Evolutionary conservation across 1,140 invertebrate genomes (phyloP), one percentile per base, ranked within the genome.

Genomic region (Drosophila persimilis): DNA sequence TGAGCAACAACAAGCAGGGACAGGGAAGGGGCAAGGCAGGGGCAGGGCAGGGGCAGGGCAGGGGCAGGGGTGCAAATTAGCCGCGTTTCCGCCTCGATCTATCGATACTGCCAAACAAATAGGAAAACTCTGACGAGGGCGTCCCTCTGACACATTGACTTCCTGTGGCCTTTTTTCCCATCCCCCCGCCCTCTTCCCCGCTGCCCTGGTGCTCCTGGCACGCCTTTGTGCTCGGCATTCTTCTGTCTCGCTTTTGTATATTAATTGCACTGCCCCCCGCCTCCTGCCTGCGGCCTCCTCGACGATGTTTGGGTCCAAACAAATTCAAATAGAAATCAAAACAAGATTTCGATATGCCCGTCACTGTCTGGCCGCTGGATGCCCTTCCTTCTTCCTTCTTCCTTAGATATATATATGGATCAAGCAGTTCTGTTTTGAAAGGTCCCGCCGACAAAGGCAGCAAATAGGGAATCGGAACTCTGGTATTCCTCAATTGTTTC

Each of bases 281-380:
- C 39, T 44, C 63, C 47, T 41, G 22, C 20, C 20, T 2, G 20
- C 20, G 2, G 20, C 20, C 35, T 29, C 35, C 73, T 44, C 65
- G 60, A 62, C 44, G 29, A 64, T 73, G 61, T 71, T 66, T 66
- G 61, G 51, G 46, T 57, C 48, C 57, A 65, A 86, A 81, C 75
- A 88, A 71, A 70, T 83, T 76, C 71, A 57, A 83, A 73, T 66
- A 39, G 74, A 76, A 88, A 88, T 88, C 83, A 88, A 88, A 88
- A 88, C 83, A 88, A 52, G 51, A 70, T 88, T 88, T 83, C 66
- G 83, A 41, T 61, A 66, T 73, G 83, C 83, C 66, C 67, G 61
- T 86, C 77, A 51, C 41, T 50, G 24, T 8, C 9, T 24, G 24
- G 24, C 24, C 24, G 52, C 22, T 2, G 13, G 11, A 9, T 31